A percentile compares a stretch with the other conserved stretches of the same genome.
Conservation (phyloP, 2,888 invertebrate species). For the Dynastes hyllus region DNA sequence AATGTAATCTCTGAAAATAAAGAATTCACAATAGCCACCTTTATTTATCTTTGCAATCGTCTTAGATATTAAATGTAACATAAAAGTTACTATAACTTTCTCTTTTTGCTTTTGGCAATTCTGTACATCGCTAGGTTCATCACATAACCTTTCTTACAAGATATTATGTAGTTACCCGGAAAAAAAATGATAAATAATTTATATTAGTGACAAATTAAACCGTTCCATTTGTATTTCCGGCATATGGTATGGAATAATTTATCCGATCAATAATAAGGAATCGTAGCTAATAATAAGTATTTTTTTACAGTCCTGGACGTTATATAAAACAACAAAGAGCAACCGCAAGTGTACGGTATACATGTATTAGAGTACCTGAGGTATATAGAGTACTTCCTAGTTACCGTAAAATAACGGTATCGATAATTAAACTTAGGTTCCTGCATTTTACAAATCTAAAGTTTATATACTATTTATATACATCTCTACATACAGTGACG, state of each 20-base stretch:
- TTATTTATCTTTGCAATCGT: no score
- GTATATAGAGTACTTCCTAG: conserved; percentile 37
- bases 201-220: neutral
- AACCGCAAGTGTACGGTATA: conserved; percentile 42
- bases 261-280: conserved; percentile 7
- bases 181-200: neutral
- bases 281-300: conserved; percentile 16
- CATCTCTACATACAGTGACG: neutral
- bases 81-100: no score
- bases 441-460: conserved; percentile 26
- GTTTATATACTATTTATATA: conserved; percentile 8
- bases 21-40: no score
- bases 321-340: conserved; percentile 35
- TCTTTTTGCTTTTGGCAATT: no score
- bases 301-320: conserved; percentile 24
- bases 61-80: no score
- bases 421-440: conserved; percentile 41
- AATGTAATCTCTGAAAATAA: no score
- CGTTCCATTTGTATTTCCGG: conserved; percentile 1
- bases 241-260: conserved; percentile 5
- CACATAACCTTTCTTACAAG: neutral
- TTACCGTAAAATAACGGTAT: conserved; percentile 44
- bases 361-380: conserved; percentile 32
- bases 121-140: no score
- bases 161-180: neutral